Evolutionary conservation across 2,888 invertebrate species (phyloP).

Genomic region (Troglohyphantes excavatus): DNA sequence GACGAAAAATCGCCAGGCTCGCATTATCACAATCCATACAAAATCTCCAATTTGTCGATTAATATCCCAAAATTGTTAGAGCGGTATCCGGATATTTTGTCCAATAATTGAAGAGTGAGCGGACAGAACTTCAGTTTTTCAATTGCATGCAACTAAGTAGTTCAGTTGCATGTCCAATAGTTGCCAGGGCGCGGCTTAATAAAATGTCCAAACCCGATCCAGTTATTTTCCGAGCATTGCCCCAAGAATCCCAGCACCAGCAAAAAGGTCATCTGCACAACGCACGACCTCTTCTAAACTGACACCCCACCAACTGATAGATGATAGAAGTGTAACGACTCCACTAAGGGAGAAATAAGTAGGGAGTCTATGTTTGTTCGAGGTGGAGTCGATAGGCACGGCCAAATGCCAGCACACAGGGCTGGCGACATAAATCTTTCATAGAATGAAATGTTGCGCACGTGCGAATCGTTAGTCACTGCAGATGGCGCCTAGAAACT

Average conservation of each 20-base stretch:
- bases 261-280: conserved; percentile 41
- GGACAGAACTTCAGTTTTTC: too few relatives aligned
- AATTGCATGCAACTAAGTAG: too few relatives aligned
- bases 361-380: conserved; percentile 35
- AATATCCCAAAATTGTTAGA: too few relatives aligned
- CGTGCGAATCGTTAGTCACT: conserved; percentile 73
- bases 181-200: too few relatives aligned
- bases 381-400: conserved; percentile 29
- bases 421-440: conserved; percentile 73
- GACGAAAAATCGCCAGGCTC: too few relatives aligned
- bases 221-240: not conserved
- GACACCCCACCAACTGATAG: conserved; percentile 36
- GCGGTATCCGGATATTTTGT: too few relatives aligned
- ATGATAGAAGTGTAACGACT: conserved; percentile 50
- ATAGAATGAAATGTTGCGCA: conserved; percentile 70
- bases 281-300: conserved; percentile 15
- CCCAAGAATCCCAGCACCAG: not conserved
- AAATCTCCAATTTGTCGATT: too few relatives aligned
- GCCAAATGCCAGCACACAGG: conserved; percentile 40
- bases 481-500: conserved; percentile 69
- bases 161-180: too few relatives aligned
- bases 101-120: too few relatives aligned
- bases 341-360: conserved; percentile 56
- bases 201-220: too few relatives aligned
- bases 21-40: too few relatives aligned